phyloP scores from a whole-genome alignment of 2,888 invertebrate genomes.

The Drosophila sordidapex region DNA sequence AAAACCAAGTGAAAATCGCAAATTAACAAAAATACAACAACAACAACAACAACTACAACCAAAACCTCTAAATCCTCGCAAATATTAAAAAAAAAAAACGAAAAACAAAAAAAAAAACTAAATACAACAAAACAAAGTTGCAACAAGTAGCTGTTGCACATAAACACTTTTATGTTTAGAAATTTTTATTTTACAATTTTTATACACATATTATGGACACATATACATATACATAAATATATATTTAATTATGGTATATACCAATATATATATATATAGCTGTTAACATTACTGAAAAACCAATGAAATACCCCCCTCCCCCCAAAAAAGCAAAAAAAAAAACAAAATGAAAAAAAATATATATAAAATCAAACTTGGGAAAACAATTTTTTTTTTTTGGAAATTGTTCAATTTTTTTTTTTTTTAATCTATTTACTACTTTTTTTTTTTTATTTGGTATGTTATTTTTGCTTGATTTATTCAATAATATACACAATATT shows the following conservation, averaged over 20 bases:
- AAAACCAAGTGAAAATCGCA: constrained; percentile 42
- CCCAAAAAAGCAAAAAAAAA: constrained; percentile 36
- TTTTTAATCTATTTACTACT: neutral
- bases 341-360: constrained; percentile 30
- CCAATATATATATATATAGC: constrained; percentile 22
- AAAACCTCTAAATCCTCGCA: constrained; percentile 81
- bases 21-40: constrained; percentile 33
- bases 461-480: constrained; percentile 44
- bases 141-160: constrained; percentile 30
- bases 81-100: constrained; percentile 40
- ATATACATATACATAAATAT: constrained; percentile 25
- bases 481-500: constrained; percentile 14
- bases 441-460: constrained; percentile 49
- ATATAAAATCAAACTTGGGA: constrained; percentile 31
- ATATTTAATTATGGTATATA: constrained; percentile 28
- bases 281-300: constrained; percentile 55
- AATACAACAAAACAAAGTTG: constrained; percentile 1
- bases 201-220: constrained; percentile 43
- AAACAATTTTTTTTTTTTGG: constrained; percentile 33
- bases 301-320: constrained; percentile 47
- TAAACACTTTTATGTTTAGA: constrained; percentile 53
- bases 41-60: constrained; percentile 52
- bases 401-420: constrained; percentile 36
- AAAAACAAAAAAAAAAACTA: constrained; percentile 19
- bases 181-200: constrained; percentile 59